phyloP scores from a whole-genome alignment of 2,797 vertebrate genomes.

The Sphenopsis melanotis region DNA sequence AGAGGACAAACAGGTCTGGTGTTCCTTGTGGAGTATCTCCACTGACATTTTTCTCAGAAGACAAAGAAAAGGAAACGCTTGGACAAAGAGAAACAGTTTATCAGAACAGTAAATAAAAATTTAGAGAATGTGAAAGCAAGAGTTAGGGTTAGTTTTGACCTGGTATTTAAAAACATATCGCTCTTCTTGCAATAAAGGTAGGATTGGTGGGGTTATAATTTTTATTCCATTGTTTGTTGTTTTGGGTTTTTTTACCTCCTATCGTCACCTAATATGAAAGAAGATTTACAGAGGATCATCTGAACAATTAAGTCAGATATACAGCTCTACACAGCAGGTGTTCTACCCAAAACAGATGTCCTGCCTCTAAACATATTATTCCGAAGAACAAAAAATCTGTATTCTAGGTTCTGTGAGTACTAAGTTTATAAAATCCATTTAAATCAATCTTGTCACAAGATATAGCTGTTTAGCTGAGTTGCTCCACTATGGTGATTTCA shows the following conservation, averaged over 20 bases:
- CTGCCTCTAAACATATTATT: neutral
- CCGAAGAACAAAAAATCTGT: neutral
- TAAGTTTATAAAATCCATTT: neutral
- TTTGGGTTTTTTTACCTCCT: neutral
- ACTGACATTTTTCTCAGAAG: neutral
- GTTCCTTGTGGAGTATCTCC: neutral
- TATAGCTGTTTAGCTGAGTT: neutral
- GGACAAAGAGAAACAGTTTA: neutral
- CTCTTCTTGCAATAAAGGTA: neutral
- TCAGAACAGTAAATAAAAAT: neutral
- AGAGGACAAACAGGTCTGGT: neutral
- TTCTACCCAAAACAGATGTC: neutral
- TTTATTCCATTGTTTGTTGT: neutral
- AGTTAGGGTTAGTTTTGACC: neutral
- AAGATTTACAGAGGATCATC: neutral
- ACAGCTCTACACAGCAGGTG: neutral
- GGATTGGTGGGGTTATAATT: rapidly evolving
- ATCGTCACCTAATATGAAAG: neutral
- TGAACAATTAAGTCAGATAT: neutral
- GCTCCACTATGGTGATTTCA: neutral
- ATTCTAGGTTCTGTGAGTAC: neutral
- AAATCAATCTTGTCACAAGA: neutral
- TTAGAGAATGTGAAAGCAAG: neutral
- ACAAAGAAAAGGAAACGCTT: neutral
- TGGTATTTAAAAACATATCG: neutral